Base-by-base conservation (phyloP, 2,888 invertebrate genomes). In the Agrotis segetum region DNA sequence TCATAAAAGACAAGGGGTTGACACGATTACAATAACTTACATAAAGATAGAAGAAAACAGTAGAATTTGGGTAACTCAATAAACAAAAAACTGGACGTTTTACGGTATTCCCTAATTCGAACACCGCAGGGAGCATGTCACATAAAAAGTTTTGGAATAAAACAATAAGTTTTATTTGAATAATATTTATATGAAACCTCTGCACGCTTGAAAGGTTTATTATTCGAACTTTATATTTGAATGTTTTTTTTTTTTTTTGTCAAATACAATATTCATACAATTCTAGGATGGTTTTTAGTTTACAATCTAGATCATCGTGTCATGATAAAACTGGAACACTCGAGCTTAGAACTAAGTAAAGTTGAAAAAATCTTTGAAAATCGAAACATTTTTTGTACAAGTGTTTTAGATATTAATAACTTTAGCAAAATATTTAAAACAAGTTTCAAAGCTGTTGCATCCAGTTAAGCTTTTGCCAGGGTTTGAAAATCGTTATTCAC, bases 101-200 rank as follows among this genome's bases (percentile, higher is more conserved):
- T 89, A 89, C 83, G 87, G 73, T 87, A 83, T 83, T 72, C 59
- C 87, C 71, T 80, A 83, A 88, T 84, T 82, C 83, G 67, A 63
- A 80, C 94, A 71, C 94, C 70, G 82, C 94, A 92, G 94, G 94
- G 92, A 92, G 92, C 81, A 83, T 88, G 29, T 1, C 16, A 19
- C 85, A 74, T 85, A 91, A 90, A 91, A 91, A 89, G 85, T 88
- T 89, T 85, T 84, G 47, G 52, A 72, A 79, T 89, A 88, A 90
- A 90, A 91, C 88, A 89, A 90, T 88, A 86, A 85, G 59, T 79
- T 85, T 84, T 83, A 78, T 73, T 60, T 62, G 44, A 71, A 67
- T 56, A 67, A 44, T 70, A 65, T 76, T 50, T 69, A 67, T 62
- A 65, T 24, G 19, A 11, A 64, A 53, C 44, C 19, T n/a, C 21